phyloP scores from a whole-genome alignment of 2,113 vertebrate species.

The Epinephelus fuscoguttatus region DNA sequence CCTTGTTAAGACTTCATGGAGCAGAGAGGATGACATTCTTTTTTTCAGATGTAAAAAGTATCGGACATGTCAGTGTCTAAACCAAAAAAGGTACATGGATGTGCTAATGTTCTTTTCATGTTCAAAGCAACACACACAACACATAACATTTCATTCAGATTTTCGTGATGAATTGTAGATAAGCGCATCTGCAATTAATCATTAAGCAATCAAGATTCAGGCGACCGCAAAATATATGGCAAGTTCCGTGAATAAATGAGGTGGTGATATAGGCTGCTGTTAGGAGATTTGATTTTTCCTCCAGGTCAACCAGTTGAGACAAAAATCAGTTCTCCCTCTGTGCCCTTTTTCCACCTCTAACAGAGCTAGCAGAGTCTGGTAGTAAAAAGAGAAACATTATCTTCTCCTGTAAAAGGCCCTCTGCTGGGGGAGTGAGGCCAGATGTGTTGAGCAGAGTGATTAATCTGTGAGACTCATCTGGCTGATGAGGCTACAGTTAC shows the following conservation, averaged over 20 bases:
- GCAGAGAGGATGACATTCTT: conserved; percentile 3
- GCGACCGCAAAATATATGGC: not conserved
- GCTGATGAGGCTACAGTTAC: not conserved
- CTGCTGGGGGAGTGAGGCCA: not conserved
- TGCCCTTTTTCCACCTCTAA: not conserved
- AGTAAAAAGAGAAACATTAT: conserved; percentile 7
- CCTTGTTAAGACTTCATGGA: conserved; percentile 47
- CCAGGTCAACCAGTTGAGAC: not conserved
- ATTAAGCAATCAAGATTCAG: not conserved
- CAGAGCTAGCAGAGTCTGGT: conserved; percentile 1
- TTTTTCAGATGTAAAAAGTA: conserved; percentile 17
- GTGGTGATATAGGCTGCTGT: not conserved
- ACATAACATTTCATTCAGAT: not conserved
- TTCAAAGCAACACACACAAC: conserved; percentile 8
- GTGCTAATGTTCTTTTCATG: conserved; percentile 14
- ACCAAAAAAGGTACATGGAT: not conserved
- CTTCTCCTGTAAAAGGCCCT: not conserved
- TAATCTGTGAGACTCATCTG: conserved; percentile 15
- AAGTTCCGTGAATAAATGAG: not conserved
- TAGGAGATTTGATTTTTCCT: conserved; percentile 7
- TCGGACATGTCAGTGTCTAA: not conserved
- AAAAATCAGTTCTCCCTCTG: not conserved
- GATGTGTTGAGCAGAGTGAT: conserved; percentile 15
- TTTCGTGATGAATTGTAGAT: not conserved
- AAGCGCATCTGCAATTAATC: not conserved